Conservation (phyloP, 2,888 invertebrate genomes). For the Stenoptilia bipunctidactyla region DNA sequence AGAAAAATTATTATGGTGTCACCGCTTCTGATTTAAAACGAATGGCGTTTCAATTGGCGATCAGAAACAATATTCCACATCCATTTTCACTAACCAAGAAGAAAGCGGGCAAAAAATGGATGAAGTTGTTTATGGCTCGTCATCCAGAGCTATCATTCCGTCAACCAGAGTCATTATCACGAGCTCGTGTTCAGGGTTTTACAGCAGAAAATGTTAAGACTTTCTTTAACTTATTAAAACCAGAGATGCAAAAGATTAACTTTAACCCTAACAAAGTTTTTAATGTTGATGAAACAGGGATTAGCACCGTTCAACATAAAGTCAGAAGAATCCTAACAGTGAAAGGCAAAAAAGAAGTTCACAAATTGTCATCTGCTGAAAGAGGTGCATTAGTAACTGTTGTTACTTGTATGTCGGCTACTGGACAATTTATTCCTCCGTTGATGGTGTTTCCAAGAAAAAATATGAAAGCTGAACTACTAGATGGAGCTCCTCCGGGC, state of each 20-base stretch:
- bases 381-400: constrained; percentile 7
- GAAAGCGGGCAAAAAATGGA: background rate
- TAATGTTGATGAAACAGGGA: constrained; percentile 8
- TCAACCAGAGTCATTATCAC: constrained; percentile 9
- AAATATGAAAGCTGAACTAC: constrained; percentile 4
- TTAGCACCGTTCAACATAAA: constrained; percentile 8
- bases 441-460: constrained; percentile 10
- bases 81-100: constrained; percentile 1
- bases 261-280: constrained; percentile 7
- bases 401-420: constrained; percentile 8
- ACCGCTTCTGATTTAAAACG: constrained; percentile 8
- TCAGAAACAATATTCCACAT: background rate
- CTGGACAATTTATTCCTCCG: constrained; percentile 6
- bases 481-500: constrained; percentile 10
- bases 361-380: constrained; percentile 10
- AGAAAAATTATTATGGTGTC: constrained; percentile 9
- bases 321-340: constrained; percentile 7
- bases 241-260: constrained; percentile 4
- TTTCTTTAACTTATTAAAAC: constrained; percentile 4
- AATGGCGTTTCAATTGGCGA: constrained; percentile 2
- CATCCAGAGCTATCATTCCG: constrained; percentile 5
- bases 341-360: constrained; percentile 9
- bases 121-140: constrained; percentile 8
- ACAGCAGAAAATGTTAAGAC: background rate
- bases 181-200: constrained; percentile 6